Conservation (phyloP, 92 coral and sea anemone species). For the Actinostola sp. region DNA sequence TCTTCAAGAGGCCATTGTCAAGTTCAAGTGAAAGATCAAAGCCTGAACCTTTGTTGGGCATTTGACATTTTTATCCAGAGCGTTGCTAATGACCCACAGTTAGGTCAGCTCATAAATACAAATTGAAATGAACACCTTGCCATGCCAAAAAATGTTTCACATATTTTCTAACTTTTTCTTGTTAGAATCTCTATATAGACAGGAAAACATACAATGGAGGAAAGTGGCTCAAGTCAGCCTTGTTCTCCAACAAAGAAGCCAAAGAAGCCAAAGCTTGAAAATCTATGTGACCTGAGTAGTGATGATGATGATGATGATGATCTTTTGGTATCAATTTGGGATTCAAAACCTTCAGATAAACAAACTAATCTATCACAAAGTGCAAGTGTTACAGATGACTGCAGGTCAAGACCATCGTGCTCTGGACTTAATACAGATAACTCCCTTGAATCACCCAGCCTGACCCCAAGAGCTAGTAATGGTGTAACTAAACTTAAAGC, state of each 20-base stretch:
- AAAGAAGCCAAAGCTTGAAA: conserved; percentile 8
- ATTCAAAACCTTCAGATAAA: background rate
- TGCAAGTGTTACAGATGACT: background rate
- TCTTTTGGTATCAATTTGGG: conserved; percentile 16
- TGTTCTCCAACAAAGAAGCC: conserved; percentile 17
- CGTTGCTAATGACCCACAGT: no score
- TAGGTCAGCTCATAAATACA: no score
- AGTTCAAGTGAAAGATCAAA: no score
- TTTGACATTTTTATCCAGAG: no score
- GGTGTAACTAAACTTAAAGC: conserved; percentile 12
- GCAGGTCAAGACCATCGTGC: conserved; percentile 17
- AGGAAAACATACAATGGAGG: background rate
- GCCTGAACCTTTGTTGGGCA: no score
- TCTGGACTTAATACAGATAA: conserved; percentile 8
- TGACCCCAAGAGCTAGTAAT: background rate
- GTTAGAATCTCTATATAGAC: no score
- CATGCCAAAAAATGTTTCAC: no score
- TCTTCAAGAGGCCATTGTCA: no score
- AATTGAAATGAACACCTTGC: no score
- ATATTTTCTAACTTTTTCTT: no score
- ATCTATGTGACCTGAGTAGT: background rate
- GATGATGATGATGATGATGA: conserved; percentile 24
- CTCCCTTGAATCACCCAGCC: background rate
- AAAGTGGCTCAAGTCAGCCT: background rate
- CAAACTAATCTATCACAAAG: background rate